A percentile compares a stretch with the other conserved stretches of the same genome.
Evolutionary conservation across 2,797 vertebrate genomes (phyloP).

Genomic region (Hemitrygon akajei): DNA sequence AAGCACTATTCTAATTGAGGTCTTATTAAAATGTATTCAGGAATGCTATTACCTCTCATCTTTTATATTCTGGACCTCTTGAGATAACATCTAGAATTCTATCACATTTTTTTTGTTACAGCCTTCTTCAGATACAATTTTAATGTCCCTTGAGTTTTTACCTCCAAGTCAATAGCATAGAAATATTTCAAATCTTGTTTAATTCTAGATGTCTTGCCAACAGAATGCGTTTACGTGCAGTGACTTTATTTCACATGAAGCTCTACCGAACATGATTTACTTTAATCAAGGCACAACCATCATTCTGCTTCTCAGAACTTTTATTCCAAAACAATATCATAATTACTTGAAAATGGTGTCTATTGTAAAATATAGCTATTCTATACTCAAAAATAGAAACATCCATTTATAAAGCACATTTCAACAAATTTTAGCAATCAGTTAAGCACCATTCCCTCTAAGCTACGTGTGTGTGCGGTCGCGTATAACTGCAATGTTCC

Average conservation of each 20-base stretch:
- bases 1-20: neutral
- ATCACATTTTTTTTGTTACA: neutral
- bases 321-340: neutral
- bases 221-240: neutral
- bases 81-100: constrained; percentile 20
- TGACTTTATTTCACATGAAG: neutral
- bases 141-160: neutral
- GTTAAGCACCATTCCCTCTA: too few relatives aligned
- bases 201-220: neutral
- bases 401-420: neutral
- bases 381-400: neutral
- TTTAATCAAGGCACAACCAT: neutral
- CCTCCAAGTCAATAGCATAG: neutral
- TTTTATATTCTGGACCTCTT: constrained; percentile 1
- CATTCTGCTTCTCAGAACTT: neutral
- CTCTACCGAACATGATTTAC: neutral
- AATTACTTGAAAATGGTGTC: neutral
- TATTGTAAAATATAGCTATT: neutral
- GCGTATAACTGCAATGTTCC: too few relatives aligned
- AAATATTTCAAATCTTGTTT: constrained; percentile 9
- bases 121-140: neutral
- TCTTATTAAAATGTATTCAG: neutral
- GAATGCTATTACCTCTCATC: neutral
- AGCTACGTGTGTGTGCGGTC: too few relatives aligned
- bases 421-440: neutral